Base-by-base conservation (phyloP, 2,797 vertebrate genomes). In the Eurystomus glaucurus region DNA sequence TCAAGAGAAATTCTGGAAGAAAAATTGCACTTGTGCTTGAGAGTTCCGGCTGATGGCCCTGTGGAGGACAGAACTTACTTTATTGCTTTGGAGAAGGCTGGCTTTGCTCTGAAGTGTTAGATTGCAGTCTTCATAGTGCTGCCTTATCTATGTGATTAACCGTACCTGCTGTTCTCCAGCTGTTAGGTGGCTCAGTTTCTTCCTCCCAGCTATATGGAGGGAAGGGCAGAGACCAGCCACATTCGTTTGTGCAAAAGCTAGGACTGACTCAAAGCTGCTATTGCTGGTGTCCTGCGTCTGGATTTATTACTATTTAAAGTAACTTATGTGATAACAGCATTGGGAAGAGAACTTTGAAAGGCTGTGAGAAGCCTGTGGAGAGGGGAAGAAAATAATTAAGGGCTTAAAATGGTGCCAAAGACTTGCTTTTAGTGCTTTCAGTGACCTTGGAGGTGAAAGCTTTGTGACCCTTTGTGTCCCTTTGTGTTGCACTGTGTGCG, bases 351-450 rank as follows among this genome's bases (percentile, higher is more conserved):
- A 43, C 45, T 78, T 72, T 25, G 48, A 80, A 95, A 23, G 10
- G 17, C 61, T 84, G 20, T 62, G 45, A 89, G 51, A 94, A 68
- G 64, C 61, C 4, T 15, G 11, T 31, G 14, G 46, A 69, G 57
- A 50, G 28, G 68, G 48, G n/a, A 87, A 35, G 62, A 82, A 91
- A 70, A 57, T 82, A 93, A 89, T 89, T 74, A 83, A 77, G 28
- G 60, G 18, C 33, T 93, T 83, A 69, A 89, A 93, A 54, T 70
- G 20, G 19, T 88, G 82, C 75, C 77, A 58, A 55, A 91, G 39
- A n/a, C 11, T 60, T 64, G 70, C 31, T 70, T 81, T 92, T 13
- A 0, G 2, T 92, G 76, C 61, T 87, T 69, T 85, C 4, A 1
- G 0, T 74, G 81, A 70, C 86, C 70, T 82, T 87, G 69, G 68